Conservation (phyloP, 2,888 invertebrate genomes). For the Parascotia fuliginaria region DNA sequence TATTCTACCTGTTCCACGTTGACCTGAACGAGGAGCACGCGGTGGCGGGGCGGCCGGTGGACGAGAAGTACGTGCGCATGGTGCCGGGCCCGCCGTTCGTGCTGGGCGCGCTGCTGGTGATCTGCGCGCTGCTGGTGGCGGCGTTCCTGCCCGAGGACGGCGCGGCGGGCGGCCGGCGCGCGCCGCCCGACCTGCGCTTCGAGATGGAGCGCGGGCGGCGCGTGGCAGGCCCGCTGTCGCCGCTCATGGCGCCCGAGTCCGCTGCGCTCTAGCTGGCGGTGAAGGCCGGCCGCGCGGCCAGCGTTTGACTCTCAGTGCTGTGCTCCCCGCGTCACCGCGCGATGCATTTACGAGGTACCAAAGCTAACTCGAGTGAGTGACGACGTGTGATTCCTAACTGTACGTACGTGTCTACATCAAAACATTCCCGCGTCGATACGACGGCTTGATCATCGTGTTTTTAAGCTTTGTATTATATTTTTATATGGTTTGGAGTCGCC, state of each 20-base stretch:
- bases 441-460: slow-evolving; percentile 65
- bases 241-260: slow-evolving; percentile 91
- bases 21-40: slow-evolving; percentile 94
- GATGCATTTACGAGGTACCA: slow-evolving; percentile 77
- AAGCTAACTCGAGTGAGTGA: slow-evolving; percentile 57
- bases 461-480: slow-evolving; percentile 78
- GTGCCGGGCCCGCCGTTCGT: slow-evolving; percentile 99
- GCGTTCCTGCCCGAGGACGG: slow-evolving; percentile 92
- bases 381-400: slow-evolving; percentile 52
- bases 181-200: slow-evolving; percentile 91
- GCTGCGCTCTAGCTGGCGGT: slow-evolving; percentile 88
- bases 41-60: slow-evolving; percentile 61
- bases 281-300: slow-evolving; percentile 75
- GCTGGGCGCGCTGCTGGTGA: slow-evolving; percentile 98
- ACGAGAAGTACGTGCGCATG: slow-evolving; percentile 88
- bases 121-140: slow-evolving; percentile 97
- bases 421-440: slow-evolving; percentile 64
- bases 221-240: slow-evolving; percentile 91
- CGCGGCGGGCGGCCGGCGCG: slow-evolving; percentile 65
- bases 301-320: slow-evolving; percentile 71
- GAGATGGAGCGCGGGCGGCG: slow-evolving; percentile 92
- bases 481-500: slow-evolving; percentile 62
- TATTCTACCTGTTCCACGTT: slow-evolving; percentile 99
- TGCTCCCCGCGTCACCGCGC: slow-evolving; percentile 49
- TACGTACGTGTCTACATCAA: slow-evolving; percentile 49